phyloP scores from a whole-genome alignment of 2,797 vertebrate species.

The Sardinella longiceps region DNA sequence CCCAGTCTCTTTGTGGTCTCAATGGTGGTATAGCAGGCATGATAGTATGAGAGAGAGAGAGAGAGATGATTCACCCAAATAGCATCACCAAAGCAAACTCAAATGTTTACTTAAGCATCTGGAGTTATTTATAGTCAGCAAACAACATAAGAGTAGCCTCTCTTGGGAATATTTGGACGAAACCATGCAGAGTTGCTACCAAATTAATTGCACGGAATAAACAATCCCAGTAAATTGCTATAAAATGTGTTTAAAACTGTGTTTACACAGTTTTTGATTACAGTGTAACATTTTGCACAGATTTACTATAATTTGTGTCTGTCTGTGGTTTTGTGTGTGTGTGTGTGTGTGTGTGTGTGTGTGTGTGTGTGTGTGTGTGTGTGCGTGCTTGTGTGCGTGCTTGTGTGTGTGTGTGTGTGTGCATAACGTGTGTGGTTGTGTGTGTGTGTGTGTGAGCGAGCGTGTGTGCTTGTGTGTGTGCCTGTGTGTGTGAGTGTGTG shows the following conservation, averaged over 20 bases:
- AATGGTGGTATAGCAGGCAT: neutral
- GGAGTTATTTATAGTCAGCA: conserved; percentile 6
- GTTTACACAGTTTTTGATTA: neutral
- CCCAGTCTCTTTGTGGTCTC: neutral
- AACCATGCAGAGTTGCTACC: neutral
- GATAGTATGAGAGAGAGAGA: neutral
- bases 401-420: too few relatives aligned
- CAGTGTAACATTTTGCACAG: too few relatives aligned
- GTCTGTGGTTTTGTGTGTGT: too few relatives aligned
- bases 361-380: too few relatives aligned
- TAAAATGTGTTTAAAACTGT: neutral
- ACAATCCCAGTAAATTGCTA: neutral
- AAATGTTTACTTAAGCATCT: neutral
- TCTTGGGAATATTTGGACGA: neutral
- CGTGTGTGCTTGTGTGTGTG: too few relatives aligned
- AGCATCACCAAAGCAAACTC: neutral
- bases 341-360: too few relatives aligned
- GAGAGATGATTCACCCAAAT: neutral
- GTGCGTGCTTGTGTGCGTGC: too few relatives aligned
- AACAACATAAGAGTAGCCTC: neutral
- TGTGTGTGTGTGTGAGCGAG: too few relatives aligned
- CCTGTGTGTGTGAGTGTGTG: too few relatives aligned
- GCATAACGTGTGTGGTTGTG: neutral
- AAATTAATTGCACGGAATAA: neutral
- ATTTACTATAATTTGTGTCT: too few relatives aligned